Conservation (phyloP, 2,797 vertebrate species). For the Gallinago stenura region DNA sequence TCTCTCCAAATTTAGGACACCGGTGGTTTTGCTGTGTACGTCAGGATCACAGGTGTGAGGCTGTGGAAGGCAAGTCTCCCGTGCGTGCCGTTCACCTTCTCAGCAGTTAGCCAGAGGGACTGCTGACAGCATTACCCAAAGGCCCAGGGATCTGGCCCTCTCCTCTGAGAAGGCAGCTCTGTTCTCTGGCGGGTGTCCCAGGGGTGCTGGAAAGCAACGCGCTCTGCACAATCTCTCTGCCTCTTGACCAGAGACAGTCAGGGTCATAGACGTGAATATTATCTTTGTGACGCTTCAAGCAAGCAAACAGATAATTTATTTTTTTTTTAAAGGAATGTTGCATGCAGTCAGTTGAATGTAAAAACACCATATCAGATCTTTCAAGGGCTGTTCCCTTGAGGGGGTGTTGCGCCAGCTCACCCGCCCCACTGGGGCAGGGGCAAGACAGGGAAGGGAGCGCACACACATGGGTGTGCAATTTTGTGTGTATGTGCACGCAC, state of each 20-base stretch:
- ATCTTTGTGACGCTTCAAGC: slow-evolving; percentile 51
- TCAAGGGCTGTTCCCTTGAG: background rate
- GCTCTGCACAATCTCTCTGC: slow-evolving; percentile 57
- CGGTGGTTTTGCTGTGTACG: accelerated
- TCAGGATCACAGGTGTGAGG: background rate
- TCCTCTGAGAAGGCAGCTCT: background rate
- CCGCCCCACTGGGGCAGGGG: background rate
- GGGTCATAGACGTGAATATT: slow-evolving; percentile 62
- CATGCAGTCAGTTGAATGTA: slow-evolving; percentile 32
- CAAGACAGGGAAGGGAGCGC: background rate
- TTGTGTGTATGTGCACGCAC: background rate
- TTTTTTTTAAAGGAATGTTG: slow-evolving; percentile 18
- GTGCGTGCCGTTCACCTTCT: background rate
- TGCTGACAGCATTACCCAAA: background rate
- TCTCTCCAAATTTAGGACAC: background rate
- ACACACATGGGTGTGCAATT: background rate
- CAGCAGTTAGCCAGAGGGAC: background rate
- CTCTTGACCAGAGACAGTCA: slow-evolving; percentile 68
- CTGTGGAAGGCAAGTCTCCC: background rate
- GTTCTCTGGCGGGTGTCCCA: slow-evolving; percentile 29
- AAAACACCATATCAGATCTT: slow-evolving; percentile 40
- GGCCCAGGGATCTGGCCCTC: background rate
- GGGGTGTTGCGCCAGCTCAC: background rate
- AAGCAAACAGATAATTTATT: slow-evolving; percentile 44
- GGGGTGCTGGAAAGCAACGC: slow-evolving; percentile 15